phyloP scores from a whole-genome alignment of 2,113 vertebrate genomes.

The Sakesphorus luctuosus region DNA sequence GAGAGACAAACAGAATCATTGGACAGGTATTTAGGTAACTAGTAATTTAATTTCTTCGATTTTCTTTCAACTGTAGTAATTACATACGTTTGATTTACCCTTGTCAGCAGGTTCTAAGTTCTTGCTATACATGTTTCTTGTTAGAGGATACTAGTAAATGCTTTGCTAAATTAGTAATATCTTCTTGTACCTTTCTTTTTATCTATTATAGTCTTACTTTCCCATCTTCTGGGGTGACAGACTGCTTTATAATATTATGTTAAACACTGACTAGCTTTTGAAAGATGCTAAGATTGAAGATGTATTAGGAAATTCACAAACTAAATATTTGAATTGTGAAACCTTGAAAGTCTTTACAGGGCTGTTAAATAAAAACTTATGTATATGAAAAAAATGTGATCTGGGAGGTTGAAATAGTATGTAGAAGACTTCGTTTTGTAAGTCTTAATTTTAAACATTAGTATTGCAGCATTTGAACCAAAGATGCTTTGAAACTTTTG shows the following conservation, averaged over 20 bases:
- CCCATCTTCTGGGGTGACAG: not conserved
- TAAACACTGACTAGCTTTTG: not conserved
- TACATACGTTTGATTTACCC: not conserved
- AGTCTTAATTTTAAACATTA: not conserved
- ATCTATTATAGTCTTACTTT: not conserved
- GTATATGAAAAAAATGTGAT: not conserved
- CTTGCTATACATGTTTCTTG: not conserved
- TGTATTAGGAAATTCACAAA: not conserved
- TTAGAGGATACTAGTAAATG: not conserved
- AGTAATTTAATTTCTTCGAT: not conserved
- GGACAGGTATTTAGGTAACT: constrained; percentile 83
- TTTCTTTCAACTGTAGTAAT: not conserved
- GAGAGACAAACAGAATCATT: constrained; percentile 65
- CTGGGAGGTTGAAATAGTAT: not conserved
- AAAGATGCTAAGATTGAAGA: not conserved
- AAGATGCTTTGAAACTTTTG: not conserved
- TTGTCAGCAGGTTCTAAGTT: not conserved
- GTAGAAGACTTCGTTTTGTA: not conserved
- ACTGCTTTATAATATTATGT: not conserved
- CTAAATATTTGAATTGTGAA: not conserved
- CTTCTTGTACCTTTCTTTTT: not conserved
- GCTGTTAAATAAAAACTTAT: not conserved
- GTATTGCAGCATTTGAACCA: not conserved
- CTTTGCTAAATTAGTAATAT: not conserved
- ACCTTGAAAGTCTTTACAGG: not conserved